Evolutionary conservation across 2,113 vertebrate genomes (phyloP).

Genomic region (Rana temporaria): DNA sequence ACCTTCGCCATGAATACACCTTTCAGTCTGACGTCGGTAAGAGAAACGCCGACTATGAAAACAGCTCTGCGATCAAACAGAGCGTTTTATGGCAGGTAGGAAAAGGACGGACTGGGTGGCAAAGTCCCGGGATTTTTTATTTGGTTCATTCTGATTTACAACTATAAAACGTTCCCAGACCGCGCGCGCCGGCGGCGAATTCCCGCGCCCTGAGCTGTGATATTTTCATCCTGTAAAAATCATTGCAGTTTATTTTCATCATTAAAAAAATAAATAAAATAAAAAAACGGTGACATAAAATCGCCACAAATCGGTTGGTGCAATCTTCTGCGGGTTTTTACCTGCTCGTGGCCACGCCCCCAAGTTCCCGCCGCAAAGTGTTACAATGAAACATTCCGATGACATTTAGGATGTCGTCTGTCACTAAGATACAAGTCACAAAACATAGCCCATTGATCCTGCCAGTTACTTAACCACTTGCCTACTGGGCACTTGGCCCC

Average conservation of each 20-base stretch:
- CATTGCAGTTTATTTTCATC: conserved; percentile 28
- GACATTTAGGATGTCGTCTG: no score
- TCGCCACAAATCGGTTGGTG: not conserved
- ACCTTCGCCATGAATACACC: no score
- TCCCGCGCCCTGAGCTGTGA: conserved; percentile 33
- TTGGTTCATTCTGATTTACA: conserved; percentile 41
- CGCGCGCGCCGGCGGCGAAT: not conserved
- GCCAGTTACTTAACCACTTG: no score
- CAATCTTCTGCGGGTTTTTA: no score
- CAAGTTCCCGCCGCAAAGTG: no score
- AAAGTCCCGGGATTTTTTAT: conserved; percentile 23
- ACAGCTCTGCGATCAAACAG: conserved; percentile 10
- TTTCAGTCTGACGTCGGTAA: no score
- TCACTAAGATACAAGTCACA: no score
- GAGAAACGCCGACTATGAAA: not conserved
- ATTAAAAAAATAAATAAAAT: conserved; percentile 14
- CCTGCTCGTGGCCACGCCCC: no score
- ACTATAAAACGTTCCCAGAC: conserved; percentile 18
- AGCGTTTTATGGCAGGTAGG: conserved; percentile 33
- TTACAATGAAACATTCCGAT: no score
- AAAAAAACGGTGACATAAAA: conserved; percentile 26
- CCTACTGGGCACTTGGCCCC: no score
- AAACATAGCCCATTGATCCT: no score
- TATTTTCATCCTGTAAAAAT: conserved; percentile 1
- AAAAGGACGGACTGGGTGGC: conserved; percentile 34